phyloP scores from a whole-genome alignment of 2,113 vertebrate genomes.

The Oophaga pumilio region DNA sequence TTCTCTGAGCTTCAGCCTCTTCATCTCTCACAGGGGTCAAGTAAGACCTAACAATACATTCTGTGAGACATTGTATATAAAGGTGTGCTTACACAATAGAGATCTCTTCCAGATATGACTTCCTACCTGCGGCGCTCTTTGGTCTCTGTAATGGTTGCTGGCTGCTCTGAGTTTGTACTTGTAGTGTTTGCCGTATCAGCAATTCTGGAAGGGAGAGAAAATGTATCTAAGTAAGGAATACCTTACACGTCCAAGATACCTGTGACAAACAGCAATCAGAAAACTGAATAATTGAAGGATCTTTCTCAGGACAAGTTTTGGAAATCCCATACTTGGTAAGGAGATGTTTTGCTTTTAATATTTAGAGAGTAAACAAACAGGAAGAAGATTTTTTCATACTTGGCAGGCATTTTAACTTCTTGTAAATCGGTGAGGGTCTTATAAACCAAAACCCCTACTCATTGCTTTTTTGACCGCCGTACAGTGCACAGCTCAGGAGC shows the following conservation, averaged over 20 bases:
- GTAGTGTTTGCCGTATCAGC: conserved; percentile 1
- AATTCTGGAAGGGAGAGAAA: not conserved
- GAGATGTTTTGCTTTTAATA: not conserved
- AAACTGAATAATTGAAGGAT: not conserved
- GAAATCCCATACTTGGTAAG: not conserved
- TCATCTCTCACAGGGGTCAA: conserved; percentile 86
- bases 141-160: conserved; percentile 35
- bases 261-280: not conserved
- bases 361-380: too few species aligned
- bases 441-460: too few species aligned
- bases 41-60: conserved; percentile 72
- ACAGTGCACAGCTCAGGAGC: too few species aligned
- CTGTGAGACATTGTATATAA: not conserved
- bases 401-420: too few species aligned
- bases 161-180: conserved; percentile 36
- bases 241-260: not conserved
- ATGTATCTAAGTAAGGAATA: not conserved
- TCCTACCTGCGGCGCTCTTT: conserved; percentile 52
- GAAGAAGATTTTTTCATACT: too few species aligned
- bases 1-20: conserved; percentile 89
- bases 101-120: not conserved
- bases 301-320: not conserved
- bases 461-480: too few species aligned
- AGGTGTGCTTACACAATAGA: not conserved
- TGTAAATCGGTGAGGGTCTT: too few species aligned